Base-by-base conservation (phyloP, 1,140 invertebrate species). In the Drosophila navojoa region DNA sequence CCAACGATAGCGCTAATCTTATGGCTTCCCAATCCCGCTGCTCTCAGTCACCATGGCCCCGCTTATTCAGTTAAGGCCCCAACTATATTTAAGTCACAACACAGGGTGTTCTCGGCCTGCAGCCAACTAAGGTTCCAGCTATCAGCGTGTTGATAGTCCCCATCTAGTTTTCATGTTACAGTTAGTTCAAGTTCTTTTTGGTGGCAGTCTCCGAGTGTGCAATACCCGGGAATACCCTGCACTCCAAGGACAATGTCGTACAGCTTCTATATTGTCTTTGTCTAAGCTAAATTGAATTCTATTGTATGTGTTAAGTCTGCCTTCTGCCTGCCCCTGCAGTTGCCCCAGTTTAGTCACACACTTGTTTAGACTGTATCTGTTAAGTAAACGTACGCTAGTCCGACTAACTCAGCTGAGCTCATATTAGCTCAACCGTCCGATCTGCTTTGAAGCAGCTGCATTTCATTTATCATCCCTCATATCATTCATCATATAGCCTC, bases 1-100 rank as follows among this genome's bases (percentile, higher is more conserved):
- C 84, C 84, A 89, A 72, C 85, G 85, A 90, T 89, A 90, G 73
- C 69, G 72, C 77, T 84, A 80, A 74, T 84, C 77, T 53, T 76
- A 71, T 63, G 73, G 68, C 62, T 53, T 42, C 47, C 53, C 38
- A 68, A 15, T 27, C 25, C 27, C 44, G n/a, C 5, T 13, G n/a
- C 5, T 13, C 40, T 42, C 40, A 11, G 11, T 27, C 11, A 35
- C 32, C 6, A 35, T 35, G 2, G 32, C 7, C 32, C 10, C 35
- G 35, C 35, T 11, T 11, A 38, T 4, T 13, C 11, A 10, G 35
- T 38, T 38, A 22, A 35, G 32, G 32, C 13, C 7, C 22, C 6
- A 27, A 19, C 35, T 38, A 38, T 38, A 38, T 38, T 11, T 38
- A 38, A 38, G 35, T 38, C 6, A 35, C 32, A 38, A 11, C 11